A percentile compares a stretch with the other conserved stretches of the same genome.
Evolutionary conservation across 2,888 invertebrate species (phyloP).

Genomic region (Cryptocephalus primarius): DNA sequence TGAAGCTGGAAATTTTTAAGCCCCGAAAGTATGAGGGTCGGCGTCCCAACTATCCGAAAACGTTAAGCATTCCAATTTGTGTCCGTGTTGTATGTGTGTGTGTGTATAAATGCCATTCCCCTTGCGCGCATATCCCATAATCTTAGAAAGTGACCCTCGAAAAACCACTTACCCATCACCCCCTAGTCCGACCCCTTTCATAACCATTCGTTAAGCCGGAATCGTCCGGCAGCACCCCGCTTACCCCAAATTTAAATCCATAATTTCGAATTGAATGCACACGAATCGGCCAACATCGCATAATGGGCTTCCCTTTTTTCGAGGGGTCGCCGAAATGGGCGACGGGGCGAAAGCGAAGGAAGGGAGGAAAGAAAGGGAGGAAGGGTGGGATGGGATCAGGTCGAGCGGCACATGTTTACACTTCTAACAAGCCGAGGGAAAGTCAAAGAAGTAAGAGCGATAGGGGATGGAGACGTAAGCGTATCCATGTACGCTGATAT

Average conservation of each 20-base stretch:
- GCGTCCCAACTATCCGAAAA: no score
- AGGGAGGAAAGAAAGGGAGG: neutral
- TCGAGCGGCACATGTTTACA: conserved; percentile 12
- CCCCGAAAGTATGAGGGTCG: no score
- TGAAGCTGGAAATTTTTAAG: no score
- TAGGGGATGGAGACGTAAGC: neutral
- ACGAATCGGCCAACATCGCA: conserved; percentile 11
- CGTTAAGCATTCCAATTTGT: no score
- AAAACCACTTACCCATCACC: no score
- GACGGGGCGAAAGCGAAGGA: no score
- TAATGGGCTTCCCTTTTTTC: conserved; percentile 11
- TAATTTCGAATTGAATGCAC: conserved; percentile 15
- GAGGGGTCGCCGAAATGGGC: conserved; percentile 1
- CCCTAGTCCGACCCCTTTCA: neutral
- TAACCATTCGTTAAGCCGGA: neutral
- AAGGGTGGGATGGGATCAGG: conserved; percentile 7
- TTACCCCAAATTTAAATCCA: conserved; percentile 11
- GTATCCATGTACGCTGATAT: no score
- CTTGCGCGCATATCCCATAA: no score
- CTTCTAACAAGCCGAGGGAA: conserved; percentile 8
- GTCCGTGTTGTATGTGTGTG: no score
- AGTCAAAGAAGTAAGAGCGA: conserved; percentile 1
- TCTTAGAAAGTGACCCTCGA: no score
- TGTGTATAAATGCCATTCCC: no score
- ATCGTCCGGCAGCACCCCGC: conserved; percentile 1